A percentile compares a stretch with the other conserved stretches of the same genome.
Conservation (phyloP, 2,888 invertebrate species). For the Mongoloraphidia duomilia region DNA sequence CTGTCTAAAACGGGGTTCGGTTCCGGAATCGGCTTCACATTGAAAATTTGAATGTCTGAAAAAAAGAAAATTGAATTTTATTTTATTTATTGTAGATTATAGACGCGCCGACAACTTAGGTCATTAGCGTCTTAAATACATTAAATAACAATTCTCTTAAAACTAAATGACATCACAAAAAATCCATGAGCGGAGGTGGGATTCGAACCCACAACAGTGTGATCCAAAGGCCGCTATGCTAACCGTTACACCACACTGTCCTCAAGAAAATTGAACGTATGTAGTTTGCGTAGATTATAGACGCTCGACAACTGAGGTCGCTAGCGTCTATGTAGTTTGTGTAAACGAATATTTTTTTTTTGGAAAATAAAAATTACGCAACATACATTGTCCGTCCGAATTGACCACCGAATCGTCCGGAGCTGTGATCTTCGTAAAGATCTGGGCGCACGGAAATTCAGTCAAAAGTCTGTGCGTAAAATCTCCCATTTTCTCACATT, state of each 20-base stretch:
- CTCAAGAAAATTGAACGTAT: too few relatives aligned
- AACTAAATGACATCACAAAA: too few relatives aligned
- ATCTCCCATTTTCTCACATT: conserved; percentile 87
- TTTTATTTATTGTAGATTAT: background rate
- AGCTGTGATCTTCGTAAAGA: conserved; percentile 80
- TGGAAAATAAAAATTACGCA: conserved; percentile 16
- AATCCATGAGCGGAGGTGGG: too few relatives aligned
- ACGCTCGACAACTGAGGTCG: background rate
- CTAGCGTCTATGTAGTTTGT: too few relatives aligned
- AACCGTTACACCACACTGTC: too few relatives aligned
- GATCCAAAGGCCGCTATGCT: too few relatives aligned
- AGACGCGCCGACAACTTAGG: background rate
- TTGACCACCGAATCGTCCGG: conserved; percentile 77
- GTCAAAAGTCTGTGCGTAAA: conserved; percentile 87
- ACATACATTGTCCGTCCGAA: conserved; percentile 73
- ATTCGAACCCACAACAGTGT: too few relatives aligned
- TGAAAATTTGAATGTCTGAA: conserved; percentile 81
- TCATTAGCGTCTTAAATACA: too few relatives aligned
- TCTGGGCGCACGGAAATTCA: conserved; percentile 89
- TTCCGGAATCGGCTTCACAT: conserved; percentile 78
- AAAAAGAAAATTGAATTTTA: conserved; percentile 7
- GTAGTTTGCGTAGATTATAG: too few relatives aligned
- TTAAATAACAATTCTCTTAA: too few relatives aligned
- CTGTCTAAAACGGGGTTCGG: conserved; percentile 35
- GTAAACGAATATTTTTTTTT: background rate